These are phyloP conservation scores for Dendrocincla tyrannina DNA, from an alignment of 2,797 vertebrate species.

Conservation along the genomic window DNA sequence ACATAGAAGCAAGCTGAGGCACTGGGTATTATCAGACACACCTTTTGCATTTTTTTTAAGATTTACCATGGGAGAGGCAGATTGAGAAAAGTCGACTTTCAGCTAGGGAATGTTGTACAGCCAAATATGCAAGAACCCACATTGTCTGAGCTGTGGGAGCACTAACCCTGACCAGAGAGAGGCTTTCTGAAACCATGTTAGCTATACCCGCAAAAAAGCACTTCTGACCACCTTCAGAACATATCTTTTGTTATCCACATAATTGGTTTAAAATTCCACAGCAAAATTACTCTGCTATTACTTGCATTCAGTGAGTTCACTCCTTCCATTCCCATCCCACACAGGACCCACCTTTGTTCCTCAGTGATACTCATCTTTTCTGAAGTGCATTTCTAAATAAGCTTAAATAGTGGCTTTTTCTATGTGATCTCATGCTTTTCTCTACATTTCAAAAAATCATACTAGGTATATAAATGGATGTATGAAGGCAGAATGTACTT, in stretches of 20 bases:
- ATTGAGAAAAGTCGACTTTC: background rate
- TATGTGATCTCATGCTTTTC: background rate
- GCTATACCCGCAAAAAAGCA: background rate
- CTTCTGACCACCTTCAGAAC: constrained; percentile 26
- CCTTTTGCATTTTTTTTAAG: background rate
- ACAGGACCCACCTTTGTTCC: background rate
- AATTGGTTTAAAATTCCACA: constrained; percentile 52
- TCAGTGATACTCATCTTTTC: background rate
- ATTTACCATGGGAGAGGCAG: background rate
- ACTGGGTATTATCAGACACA: background rate
- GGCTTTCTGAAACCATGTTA: background rate
- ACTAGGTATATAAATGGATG: background rate
- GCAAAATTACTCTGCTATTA: constrained; percentile 55
- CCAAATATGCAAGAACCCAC: accelerated
- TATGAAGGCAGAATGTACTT: background rate
- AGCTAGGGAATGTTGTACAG: background rate
- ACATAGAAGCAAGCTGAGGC: background rate
- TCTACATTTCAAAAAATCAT: background rate
- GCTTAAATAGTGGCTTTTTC: constrained; percentile 15
- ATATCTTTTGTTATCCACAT: constrained; percentile 23
- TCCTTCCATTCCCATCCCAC: background rate
- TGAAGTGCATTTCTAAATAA: constrained; percentile 7
- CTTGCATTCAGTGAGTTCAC: constrained; percentile 33
- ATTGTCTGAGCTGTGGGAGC: background rate
- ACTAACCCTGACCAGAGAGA: background rate